Base-by-base conservation (phyloP, 2,113 vertebrate genomes). In the Sylvicapra grimmia region DNA sequence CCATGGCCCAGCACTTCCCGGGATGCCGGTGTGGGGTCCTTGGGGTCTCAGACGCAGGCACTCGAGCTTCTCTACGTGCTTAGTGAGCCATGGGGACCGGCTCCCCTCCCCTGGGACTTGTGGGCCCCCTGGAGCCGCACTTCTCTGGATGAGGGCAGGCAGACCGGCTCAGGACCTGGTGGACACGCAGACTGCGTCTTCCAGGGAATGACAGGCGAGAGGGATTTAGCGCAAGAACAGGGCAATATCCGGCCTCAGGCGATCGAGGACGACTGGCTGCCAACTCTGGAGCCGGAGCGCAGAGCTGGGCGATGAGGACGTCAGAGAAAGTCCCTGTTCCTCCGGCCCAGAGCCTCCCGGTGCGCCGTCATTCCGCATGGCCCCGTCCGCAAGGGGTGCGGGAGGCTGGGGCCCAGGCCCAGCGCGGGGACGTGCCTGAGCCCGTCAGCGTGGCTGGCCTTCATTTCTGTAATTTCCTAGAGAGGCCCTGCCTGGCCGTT, bases 371-470 rank as follows among this genome's bases (percentile, higher is more conserved):
- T 23, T 21, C 68, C 1, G 0, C 10, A 23, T 13, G 68, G n/a
- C 68, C 12, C n/a, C 36, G 0, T 6, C 75, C 47, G 0, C 1
- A 36, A 11, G 5, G 15, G 25, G 13, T 6, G 23, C 4, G 2
- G 72, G 11, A 11, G 83, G 58, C 14, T 21, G 65, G 33, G 3
- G 14, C 29, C 29, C 16, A 31, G 53, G 68, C 27, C 11, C 19
- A 7, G 29, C 3, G 21, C 0, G 15, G 29, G 36, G 8, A 16
- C 0, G 0, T 4, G 8, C 16, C 53, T 6, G 54, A 40, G 83
- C 40, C 29, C 4, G 2, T 31, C 86, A 10, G 16, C 2, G 13
- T 7, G n/a, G 27, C 61, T 36, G 6, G 14, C n/a, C 12, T n/a
- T 44, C 0, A 0, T 82, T 33, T 68, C 51, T 8, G 14, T 13